A percentile compares a stretch with the other conserved stretches of the same genome.
Evolutionary conservation across 2,113 vertebrate genomes (phyloP).

Genomic region (Alouatta palliata): DNA sequence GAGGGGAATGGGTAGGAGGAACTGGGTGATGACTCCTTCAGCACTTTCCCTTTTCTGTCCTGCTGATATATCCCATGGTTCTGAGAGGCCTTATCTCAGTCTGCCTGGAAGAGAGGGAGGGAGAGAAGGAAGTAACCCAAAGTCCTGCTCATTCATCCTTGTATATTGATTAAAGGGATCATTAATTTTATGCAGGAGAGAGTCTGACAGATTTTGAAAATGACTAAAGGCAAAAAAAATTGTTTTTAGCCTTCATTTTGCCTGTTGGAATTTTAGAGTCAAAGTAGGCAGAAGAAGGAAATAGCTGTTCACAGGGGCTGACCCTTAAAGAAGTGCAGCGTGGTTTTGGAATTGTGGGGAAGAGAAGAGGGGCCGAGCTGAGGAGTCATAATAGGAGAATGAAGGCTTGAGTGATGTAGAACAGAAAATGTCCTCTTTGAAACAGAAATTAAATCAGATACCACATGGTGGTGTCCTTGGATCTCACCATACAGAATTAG

Average conservation of each 20-base stretch:
- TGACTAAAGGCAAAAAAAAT: background rate
- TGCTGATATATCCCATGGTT: background rate
- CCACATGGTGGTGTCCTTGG: background rate
- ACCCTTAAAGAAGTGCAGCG: background rate
- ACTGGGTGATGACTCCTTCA: background rate
- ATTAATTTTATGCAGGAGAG: slow-evolving; percentile 42
- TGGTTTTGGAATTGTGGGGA: background rate
- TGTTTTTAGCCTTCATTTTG: background rate
- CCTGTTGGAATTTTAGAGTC: slow-evolving; percentile 15
- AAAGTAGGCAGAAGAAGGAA: background rate
- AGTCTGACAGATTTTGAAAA: slow-evolving; percentile 44
- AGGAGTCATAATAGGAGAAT: background rate
- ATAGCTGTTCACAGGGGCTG: background rate
- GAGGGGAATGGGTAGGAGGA: background rate
- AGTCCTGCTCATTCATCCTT: background rate
- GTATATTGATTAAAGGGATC: background rate
- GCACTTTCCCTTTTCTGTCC: background rate
- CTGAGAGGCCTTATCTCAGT: background rate
- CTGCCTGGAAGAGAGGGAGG: background rate
- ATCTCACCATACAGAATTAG: background rate
- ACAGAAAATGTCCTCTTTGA: background rate
- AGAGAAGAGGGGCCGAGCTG: background rate
- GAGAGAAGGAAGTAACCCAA: background rate
- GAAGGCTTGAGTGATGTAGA: background rate
- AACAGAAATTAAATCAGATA: background rate